phyloP scores from a whole-genome alignment of 2,888 invertebrate species.

The Empis stercorea region DNA sequence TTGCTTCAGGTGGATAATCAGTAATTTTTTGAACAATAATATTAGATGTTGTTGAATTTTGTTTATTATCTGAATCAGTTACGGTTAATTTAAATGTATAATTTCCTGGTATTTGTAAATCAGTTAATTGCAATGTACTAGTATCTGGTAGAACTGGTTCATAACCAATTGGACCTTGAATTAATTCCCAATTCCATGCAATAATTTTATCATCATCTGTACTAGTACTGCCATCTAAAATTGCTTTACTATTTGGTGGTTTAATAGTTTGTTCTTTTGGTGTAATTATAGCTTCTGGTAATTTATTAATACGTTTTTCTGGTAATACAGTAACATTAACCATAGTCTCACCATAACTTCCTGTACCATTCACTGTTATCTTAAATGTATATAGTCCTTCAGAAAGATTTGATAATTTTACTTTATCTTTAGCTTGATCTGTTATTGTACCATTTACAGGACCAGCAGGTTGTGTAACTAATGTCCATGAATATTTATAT shows the following conservation, averaged over 20 bases:
- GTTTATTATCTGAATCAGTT: constrained; percentile 78
- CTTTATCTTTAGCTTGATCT: constrained; percentile 68
- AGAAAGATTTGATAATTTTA: constrained; percentile 70
- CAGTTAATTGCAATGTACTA: constrained; percentile 70
- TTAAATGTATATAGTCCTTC: constrained; percentile 84
- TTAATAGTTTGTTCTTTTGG: constrained; percentile 78
- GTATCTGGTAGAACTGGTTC: constrained; percentile 66
- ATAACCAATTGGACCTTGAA: constrained; percentile 76
- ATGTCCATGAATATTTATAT: constrained; percentile 81
- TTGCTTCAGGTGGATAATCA: constrained; percentile 91
- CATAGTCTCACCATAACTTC: constrained; percentile 64
- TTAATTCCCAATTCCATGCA: constrained; percentile 86
- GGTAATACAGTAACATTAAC: constrained; percentile 86
- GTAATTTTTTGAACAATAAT: constrained; percentile 81
- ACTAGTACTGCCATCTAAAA: constrained; percentile 74
- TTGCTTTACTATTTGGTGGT: constrained; percentile 77
- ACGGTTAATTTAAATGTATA: constrained; percentile 84
- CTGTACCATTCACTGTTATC: constrained; percentile 65
- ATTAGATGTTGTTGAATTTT: constrained; percentile 74
- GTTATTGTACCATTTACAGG: constrained; percentile 62
- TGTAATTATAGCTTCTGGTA: constrained; percentile 74
- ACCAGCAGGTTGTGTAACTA: constrained; percentile 74
- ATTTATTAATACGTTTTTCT: constrained; percentile 67
- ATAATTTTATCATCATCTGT: constrained; percentile 74
- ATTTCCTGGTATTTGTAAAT: constrained; percentile 74